Percentiles rank a stretch among this genome's conserved stretches.
Evolutionary conservation across 2,113 vertebrate species (phyloP).

Genomic region (Cettia cetti): DNA sequence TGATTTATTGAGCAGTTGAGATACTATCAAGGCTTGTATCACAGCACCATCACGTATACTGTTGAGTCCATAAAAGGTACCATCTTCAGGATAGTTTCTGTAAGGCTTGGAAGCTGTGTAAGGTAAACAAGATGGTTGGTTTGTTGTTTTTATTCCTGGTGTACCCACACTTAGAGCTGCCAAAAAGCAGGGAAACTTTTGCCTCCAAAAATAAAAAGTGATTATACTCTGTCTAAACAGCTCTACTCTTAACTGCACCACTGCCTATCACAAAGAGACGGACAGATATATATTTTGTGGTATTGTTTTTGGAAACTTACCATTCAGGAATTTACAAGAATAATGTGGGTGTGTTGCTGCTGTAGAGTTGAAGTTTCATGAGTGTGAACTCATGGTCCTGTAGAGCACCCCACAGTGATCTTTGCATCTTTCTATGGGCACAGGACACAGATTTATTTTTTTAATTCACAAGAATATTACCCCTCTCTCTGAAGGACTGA

Average conservation of each 20-base stretch:
- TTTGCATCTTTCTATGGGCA: neutral
- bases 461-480: neutral
- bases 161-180: conserved; percentile 38
- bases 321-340: conserved; percentile 48
- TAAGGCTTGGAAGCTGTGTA: conserved; percentile 43
- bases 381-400: neutral
- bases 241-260: conserved; percentile 53
- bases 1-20: neutral
- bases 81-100: conserved; percentile 19
- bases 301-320: conserved; percentile 64
- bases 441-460: neutral
- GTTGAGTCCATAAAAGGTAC: neutral
- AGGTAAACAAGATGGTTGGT: conserved; percentile 18
- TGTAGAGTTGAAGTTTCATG: neutral
- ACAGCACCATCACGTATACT: neutral
- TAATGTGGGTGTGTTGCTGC: conserved; percentile 19
- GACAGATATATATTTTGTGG: conserved; percentile 61
- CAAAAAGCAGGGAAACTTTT: conserved; percentile 57
- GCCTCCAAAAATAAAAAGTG: conserved; percentile 75
- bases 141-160: conserved; percentile 11
- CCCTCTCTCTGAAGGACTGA: neutral
- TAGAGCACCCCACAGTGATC: neutral
- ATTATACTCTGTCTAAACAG: conserved; percentile 72
- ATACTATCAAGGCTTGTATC: conserved; percentile 45
- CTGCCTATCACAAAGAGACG: conserved; percentile 35